Percentiles rank a stretch among this genome's conserved stretches.
Evolutionary conservation across 92 coral and sea anemone genomes (phyloP).

Genomic region (Anthopleura xanthogrammica): DNA sequence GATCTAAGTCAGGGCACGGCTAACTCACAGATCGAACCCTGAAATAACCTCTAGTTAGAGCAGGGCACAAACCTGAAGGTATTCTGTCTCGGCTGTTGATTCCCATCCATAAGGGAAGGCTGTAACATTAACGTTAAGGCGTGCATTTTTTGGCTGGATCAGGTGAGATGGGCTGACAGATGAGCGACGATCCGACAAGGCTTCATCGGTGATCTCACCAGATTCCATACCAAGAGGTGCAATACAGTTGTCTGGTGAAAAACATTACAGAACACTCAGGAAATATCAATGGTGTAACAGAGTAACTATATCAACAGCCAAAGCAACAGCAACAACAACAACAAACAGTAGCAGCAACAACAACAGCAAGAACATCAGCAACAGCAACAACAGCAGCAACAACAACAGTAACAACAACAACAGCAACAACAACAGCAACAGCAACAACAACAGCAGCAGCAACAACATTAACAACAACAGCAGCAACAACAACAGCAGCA

Average conservation of each 20-base stretch:
- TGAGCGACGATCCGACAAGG: slow-evolving; percentile 39
- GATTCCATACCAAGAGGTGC: slow-evolving; percentile 78
- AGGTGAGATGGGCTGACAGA: not conserved
- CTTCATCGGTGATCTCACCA: slow-evolving; percentile 70
- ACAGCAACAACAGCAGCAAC: not conserved
- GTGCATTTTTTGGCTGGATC: slow-evolving; percentile 33
- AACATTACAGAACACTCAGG: not conserved
- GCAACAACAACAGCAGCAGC: too few species aligned
- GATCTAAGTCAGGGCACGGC: too few species aligned
- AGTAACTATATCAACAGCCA: not conserved
- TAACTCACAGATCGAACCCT: not conserved
- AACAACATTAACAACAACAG: too few species aligned
- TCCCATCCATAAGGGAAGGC: slow-evolving; percentile 50
- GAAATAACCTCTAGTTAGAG: not conserved
- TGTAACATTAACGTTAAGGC: slow-evolving; percentile 26
- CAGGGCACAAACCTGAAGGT: not conserved
- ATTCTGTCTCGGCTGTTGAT: slow-evolving; percentile 1
- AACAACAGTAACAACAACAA: not conserved
- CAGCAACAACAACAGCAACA: too few species aligned
- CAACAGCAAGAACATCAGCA: not conserved
- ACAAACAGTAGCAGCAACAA: not conserved
- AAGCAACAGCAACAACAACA: not conserved
- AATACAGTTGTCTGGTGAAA: slow-evolving; percentile 48
- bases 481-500: not conserved
- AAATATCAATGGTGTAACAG: not conserved